Evolutionary conservation across 2,113 vertebrate genomes (phyloP).

Genomic region (Oplegnathus fasciatus): DNA sequence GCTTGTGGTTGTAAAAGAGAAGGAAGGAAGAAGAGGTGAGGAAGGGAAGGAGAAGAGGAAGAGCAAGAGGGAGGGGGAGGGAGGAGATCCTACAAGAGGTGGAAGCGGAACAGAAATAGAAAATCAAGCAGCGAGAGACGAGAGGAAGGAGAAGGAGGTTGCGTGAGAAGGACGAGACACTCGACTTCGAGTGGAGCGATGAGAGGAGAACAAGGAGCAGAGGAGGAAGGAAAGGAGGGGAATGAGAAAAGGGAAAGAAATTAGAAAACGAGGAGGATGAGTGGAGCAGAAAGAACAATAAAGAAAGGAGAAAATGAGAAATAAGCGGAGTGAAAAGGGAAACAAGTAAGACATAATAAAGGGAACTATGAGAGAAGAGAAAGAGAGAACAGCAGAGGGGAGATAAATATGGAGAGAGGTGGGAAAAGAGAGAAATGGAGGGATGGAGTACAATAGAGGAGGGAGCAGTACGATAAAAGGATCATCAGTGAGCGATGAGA

Average conservation of each 20-base stretch:
- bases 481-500: constrained; percentile 13
- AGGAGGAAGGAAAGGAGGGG: not conserved
- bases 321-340: not conserved
- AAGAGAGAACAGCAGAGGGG: not conserved
- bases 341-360: not conserved
- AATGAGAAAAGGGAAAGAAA: not conserved
- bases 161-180: constrained; percentile 1
- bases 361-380: not conserved
- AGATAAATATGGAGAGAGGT: not conserved
- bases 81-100: not conserved
- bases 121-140: constrained; percentile 3
- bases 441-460: not conserved
- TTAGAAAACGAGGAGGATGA: not conserved
- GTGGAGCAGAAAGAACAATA: not conserved
- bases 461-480: not conserved
- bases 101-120: constrained; percentile 26
- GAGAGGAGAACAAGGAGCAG: not conserved
- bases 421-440: not conserved
- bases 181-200: not conserved
- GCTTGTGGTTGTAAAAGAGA: too few relatives aligned
- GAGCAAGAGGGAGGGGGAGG: not conserved
- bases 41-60: too few relatives aligned
- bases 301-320: not conserved
- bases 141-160: not conserved
- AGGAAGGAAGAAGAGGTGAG: not conserved